These are phyloP conservation scores for Alviniconcha marisindica DNA, from an alignment of 1,140 invertebrate species.

Conservation along the genomic window DNA sequence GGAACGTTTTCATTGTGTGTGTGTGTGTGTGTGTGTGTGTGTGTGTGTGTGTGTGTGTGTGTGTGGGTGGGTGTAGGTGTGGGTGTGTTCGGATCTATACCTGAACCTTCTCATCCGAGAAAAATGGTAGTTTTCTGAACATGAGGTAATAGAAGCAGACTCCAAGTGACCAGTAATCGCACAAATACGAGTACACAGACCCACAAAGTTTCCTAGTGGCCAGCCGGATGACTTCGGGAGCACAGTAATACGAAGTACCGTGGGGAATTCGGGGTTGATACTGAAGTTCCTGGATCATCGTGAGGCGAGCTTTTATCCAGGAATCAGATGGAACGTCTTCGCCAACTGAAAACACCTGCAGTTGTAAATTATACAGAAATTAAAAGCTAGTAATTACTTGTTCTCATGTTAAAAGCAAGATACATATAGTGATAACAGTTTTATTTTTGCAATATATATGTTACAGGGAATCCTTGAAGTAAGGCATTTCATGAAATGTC, in stretches of 20 bases:
- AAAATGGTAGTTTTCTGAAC: slow-evolving; percentile 2
- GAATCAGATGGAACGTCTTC: too few relatives aligned
- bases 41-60: background rate
- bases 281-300: background rate
- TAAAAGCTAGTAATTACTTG: too few relatives aligned
- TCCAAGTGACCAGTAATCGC: slow-evolving; percentile 29
- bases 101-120: background rate
- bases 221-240: slow-evolving; percentile 23
- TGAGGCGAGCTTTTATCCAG: too few relatives aligned
- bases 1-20: background rate
- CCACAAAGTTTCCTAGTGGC: background rate
- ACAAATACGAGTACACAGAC: slow-evolving; percentile 1
- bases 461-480: too few relatives aligned
- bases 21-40: background rate
- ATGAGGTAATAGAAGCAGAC: slow-evolving; percentile 37
- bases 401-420: too few relatives aligned
- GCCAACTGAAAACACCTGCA: too few relatives aligned
- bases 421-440: too few relatives aligned
- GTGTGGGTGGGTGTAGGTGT: background rate
- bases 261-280: background rate
- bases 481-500: too few relatives aligned
- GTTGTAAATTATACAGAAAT: too few relatives aligned
- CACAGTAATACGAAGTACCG: slow-evolving; percentile 25
- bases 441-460: too few relatives aligned
- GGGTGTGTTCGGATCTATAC: background rate